These are phyloP conservation scores for Apocheima hispidaria DNA, from an alignment of 2,888 invertebrate genomes.

Conservation along the genomic window DNA sequence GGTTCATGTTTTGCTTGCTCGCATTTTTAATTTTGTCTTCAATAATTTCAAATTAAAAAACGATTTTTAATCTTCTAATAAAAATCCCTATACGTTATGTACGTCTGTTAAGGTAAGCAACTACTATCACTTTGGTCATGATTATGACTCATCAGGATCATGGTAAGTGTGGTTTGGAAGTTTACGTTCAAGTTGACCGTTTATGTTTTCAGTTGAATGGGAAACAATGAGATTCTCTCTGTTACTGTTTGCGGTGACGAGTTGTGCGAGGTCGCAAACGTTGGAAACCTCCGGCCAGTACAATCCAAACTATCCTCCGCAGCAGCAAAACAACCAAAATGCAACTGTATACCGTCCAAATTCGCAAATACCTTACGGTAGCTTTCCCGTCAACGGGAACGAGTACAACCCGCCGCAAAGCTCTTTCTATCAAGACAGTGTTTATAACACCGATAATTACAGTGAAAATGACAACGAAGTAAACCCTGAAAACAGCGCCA, in stretches of 20 bases:
- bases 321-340: slow-evolving; percentile 66
- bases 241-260: slow-evolving; percentile 63
- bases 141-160: no score
- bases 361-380: slow-evolving; percentile 74
- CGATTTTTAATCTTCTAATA: slow-evolving; percentile 49
- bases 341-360: slow-evolving; percentile 67
- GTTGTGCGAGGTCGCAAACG: slow-evolving; percentile 67
- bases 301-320: slow-evolving; percentile 70
- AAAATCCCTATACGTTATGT: slow-evolving; percentile 41
- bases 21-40: slow-evolving; percentile 52
- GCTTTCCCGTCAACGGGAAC: slow-evolving; percentile 72
- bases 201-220: slow-evolving; percentile 45
- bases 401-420: slow-evolving; percentile 73
- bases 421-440: slow-evolving; percentile 73
- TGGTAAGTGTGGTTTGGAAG: no score
- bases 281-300: slow-evolving; percentile 63
- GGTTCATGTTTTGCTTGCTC: slow-evolving; percentile 59
- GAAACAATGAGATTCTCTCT: slow-evolving; percentile 68
- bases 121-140: background rate
- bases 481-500: slow-evolving; percentile 72
- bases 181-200: background rate
- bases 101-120: slow-evolving; percentile 35
- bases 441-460: slow-evolving; percentile 67
- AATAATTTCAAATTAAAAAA: slow-evolving; percentile 56
- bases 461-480: slow-evolving; percentile 71